These are phyloP conservation scores for Conomelus anceps DNA, from an alignment of 2,888 invertebrate species.

Conservation along the genomic window DNA sequence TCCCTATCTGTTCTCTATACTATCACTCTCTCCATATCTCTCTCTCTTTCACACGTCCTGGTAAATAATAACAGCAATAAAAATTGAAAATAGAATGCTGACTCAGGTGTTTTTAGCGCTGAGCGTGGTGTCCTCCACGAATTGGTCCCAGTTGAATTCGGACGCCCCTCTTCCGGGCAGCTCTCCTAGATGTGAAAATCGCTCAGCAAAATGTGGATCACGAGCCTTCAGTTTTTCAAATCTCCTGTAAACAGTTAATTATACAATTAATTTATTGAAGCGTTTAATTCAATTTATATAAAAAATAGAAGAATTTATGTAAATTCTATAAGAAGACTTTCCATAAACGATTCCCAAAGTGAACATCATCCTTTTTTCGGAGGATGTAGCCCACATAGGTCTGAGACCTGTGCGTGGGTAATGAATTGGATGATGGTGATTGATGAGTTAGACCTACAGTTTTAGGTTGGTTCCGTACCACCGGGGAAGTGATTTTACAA, in stretches of 20 bases:
- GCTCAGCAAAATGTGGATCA: constrained; percentile 72
- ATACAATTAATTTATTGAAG: constrained; percentile 20
- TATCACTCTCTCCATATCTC: too few relatives aligned
- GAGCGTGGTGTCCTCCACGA: constrained; percentile 31
- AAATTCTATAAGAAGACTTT: neutral
- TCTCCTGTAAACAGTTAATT: constrained; percentile 46
- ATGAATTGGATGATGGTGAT: too few relatives aligned
- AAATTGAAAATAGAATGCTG: neutral
- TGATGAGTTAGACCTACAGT: too few relatives aligned
- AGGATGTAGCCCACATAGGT: too few relatives aligned
- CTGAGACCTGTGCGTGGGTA: too few relatives aligned
- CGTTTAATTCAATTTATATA: constrained; percentile 23
- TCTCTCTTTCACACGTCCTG: neutral
- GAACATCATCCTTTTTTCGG: neutral
- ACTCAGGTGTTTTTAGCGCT: constrained; percentile 28
- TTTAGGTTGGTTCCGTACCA: too few relatives aligned
- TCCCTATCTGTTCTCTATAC: too few relatives aligned
- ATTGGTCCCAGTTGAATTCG: constrained; percentile 70
- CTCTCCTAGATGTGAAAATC: constrained; percentile 79
- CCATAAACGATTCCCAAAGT: too few relatives aligned
- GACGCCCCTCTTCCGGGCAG: constrained; percentile 67
- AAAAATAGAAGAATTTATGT: neutral
- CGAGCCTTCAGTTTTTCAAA: constrained; percentile 73
- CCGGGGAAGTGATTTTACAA: too few relatives aligned
- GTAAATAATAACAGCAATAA: neutral